A percentile compares a stretch with the other conserved stretches of the same genome.
These are phyloP conservation scores for Mystacornis crossleyi DNA, from an alignment of 2,113 vertebrate genomes.

Conservation along the genomic window DNA sequence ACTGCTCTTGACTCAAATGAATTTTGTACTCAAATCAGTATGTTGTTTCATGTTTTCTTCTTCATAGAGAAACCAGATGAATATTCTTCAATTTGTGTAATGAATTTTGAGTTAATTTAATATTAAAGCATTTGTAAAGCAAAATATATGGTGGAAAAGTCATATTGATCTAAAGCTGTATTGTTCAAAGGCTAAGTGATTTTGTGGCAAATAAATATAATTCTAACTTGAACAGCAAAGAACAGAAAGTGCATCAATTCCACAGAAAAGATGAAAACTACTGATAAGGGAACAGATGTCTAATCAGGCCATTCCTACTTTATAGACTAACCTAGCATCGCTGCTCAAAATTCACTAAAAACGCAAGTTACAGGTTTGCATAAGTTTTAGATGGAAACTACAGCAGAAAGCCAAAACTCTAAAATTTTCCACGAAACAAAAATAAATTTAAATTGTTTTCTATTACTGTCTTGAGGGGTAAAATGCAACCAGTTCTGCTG, in stretches of 20 bases:
- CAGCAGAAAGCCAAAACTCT: neutral
- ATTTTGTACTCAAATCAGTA: neutral
- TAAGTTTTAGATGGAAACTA: neutral
- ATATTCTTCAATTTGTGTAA: neutral
- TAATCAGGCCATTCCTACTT: neutral
- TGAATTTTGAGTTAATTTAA: neutral
- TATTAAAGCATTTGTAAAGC: neutral
- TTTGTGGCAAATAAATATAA: neutral
- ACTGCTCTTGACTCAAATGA: neutral
- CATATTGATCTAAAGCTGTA: neutral
- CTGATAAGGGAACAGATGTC: neutral
- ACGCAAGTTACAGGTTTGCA: neutral
- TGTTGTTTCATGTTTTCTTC: neutral
- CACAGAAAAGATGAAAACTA: neutral
- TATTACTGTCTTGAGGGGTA: neutral
- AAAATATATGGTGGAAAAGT: neutral
- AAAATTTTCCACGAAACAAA: neutral
- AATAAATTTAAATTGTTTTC: neutral
- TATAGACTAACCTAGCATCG: neutral
- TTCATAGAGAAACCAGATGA: neutral
- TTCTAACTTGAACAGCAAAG: neutral
- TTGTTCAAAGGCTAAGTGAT: neutral
- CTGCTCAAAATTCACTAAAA: neutral
- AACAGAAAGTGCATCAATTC: neutral
- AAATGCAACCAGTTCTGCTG: neutral